A percentile compares a stretch with the other conserved stretches of the same genome.
Evolutionary conservation across 2,113 vertebrate genomes (phyloP).

Genomic region (Toxotes chatareus): DNA sequence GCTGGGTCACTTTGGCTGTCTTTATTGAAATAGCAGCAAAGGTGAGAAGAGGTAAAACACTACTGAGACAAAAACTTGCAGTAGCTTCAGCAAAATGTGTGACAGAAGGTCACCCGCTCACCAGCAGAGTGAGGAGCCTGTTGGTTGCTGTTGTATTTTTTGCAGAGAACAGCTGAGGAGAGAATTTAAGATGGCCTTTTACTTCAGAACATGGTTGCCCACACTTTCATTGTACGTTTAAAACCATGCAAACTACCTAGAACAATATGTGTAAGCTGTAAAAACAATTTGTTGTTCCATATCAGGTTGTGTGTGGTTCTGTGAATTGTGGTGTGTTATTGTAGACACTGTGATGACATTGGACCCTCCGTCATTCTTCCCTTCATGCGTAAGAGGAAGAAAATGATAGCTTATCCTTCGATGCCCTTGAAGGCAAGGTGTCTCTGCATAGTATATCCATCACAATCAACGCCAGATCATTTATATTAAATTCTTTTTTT

Average conservation of each 20-base stretch:
- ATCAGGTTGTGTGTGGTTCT: slow-evolving; percentile 25
- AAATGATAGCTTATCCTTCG: slow-evolving; percentile 85
- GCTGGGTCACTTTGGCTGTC: slow-evolving; percentile 81
- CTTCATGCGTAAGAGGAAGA: slow-evolving; percentile 78
- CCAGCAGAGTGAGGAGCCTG: slow-evolving; percentile 39
- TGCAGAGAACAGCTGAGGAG: slow-evolving; percentile 1
- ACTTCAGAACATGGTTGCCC: neutral
- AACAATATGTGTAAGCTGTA: neutral
- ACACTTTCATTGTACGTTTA: slow-evolving; percentile 4
- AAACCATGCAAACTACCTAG: slow-evolving; percentile 20
- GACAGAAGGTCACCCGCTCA: slow-evolving; percentile 62
- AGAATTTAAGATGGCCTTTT: slow-evolving; percentile 4
- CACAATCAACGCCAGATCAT: slow-evolving; percentile 86
- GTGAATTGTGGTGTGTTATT: slow-evolving; percentile 69
- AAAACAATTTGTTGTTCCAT: slow-evolving; percentile 21
- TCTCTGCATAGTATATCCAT: slow-evolving; percentile 85
- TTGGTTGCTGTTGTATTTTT: slow-evolving; percentile 48
- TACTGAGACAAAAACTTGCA: slow-evolving; percentile 63
- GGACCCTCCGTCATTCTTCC: slow-evolving; percentile 77
- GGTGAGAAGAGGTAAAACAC: slow-evolving; percentile 68
- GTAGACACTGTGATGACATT: slow-evolving; percentile 78
- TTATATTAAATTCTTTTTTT: slow-evolving; percentile 81
- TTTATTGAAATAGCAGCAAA: slow-evolving; percentile 84
- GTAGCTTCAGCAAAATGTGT: slow-evolving; percentile 68
- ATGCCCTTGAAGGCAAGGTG: slow-evolving; percentile 87